Base-by-base conservation (phyloP, 2,113 vertebrate genomes). In the Phoxinus phoxinus region DNA sequence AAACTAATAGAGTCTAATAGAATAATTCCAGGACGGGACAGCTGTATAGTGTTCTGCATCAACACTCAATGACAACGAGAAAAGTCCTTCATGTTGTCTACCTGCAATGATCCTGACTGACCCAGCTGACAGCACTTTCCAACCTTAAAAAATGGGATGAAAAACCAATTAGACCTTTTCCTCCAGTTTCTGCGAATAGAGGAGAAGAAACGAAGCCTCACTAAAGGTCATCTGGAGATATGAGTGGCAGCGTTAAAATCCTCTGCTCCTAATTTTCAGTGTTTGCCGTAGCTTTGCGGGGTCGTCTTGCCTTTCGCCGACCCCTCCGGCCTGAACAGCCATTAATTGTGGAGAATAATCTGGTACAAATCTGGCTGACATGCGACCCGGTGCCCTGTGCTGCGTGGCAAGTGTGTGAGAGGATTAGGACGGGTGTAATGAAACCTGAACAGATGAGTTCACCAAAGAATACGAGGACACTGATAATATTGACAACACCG, bases 291-390 rank as follows among this genome's bases (percentile, higher is more conserved):
- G 97, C 97, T 98, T 97, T 95, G 90, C 95, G 96, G 97, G 97
- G 97, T 97, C 97, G 98, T 78, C 76, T 35, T 82, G 81, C 53
- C 21, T 56, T 71, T 21, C 96, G 94, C 96, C 41, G n/a, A 97
- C 97, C 96, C 97, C 98, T 98, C 97, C 97, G 96, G 96, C 96
- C 96, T 95, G 96, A 98, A 97, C 96, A 97, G 97, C 97, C 98
- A 98, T 99, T 99, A 99, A 99, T 98, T 99, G 97, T 98, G 97
- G 98, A 97, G 96, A 98, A 98, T 99, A 99, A 98, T 97, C 97
- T 98, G 97, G 83, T 87, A 99, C 97, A 98, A 99, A 98, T 98
- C 97, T 97, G 97, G 96, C 97, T 98, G 98, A 98, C 97, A 98
- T 98, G 97, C 98, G 96, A 96, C 96, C 96, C 96, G 96, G 97